phyloP scores from a whole-genome alignment of 2,888 invertebrate genomes.

The Aporophyla lueneburgensis region DNA sequence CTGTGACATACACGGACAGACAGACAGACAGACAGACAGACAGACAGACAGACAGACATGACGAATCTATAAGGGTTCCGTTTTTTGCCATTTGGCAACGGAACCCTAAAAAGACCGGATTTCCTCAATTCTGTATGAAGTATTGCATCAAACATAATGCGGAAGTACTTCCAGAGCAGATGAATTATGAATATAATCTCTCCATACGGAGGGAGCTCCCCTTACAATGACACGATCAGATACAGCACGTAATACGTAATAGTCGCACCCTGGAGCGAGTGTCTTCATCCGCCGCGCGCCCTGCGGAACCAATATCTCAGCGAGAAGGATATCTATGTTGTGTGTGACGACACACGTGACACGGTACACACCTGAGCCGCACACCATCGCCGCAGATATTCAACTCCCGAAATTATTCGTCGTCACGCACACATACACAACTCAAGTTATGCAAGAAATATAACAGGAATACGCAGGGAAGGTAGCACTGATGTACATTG shows the following conservation, averaged over 20 bases:
- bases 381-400: too few relatives aligned
- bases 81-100: too few relatives aligned
- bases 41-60: too few relatives aligned
- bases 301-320: slow-evolving; percentile 30
- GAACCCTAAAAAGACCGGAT: too few relatives aligned
- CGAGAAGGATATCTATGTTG: slow-evolving; percentile 21
- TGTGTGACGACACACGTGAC: slow-evolving; percentile 25
- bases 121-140: background rate
- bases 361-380: slow-evolving; percentile 11
- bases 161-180: background rate
- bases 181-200: slow-evolving; percentile 27
- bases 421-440: background rate
- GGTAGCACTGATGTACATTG: background rate
- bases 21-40: too few relatives aligned
- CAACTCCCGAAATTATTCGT: background rate
- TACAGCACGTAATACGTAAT: slow-evolving; percentile 9
- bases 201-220: background rate
- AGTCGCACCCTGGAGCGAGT: slow-evolving; percentile 11
- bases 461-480: background rate
- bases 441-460: background rate
- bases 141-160: background rate
- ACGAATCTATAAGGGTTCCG: too few relatives aligned
- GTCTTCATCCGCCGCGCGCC: background rate
- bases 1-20: too few relatives aligned
- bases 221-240: slow-evolving; percentile 24